Evolutionary conservation across 2,113 vertebrate genomes (phyloP).

Genomic region (Acinonyx jubatus): DNA sequence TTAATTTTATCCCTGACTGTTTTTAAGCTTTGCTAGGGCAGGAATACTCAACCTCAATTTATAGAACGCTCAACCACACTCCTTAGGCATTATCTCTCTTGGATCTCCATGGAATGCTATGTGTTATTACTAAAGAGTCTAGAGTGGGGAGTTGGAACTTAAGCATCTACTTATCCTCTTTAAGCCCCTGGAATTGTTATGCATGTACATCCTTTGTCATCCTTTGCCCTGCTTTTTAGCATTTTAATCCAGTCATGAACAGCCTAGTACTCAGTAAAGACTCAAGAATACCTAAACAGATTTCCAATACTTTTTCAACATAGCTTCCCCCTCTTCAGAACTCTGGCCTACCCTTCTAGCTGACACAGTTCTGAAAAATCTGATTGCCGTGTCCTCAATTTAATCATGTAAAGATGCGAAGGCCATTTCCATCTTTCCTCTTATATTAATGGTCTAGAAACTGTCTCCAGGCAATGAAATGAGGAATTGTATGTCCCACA

Average conservation of each 20-base stretch:
- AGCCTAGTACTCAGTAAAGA: neutral
- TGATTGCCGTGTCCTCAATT: neutral
- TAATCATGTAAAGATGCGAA: neutral
- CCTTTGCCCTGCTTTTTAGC: neutral
- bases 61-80: neutral
- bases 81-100: neutral
- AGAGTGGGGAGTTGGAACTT: neutral
- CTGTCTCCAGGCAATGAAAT: neutral
- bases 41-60: neutral
- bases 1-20: neutral
- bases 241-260: neutral
- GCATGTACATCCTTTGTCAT: neutral
- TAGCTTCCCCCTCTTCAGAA: neutral
- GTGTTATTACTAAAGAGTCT: neutral
- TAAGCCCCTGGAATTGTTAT: too few relatives aligned
- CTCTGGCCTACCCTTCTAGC: neutral
- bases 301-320: neutral
- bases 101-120: neutral
- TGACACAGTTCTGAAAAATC: neutral
- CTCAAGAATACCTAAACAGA: neutral
- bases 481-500: neutral
- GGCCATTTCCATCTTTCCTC: neutral
- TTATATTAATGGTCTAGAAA: neutral
- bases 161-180: neutral
- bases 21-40: neutral